These are phyloP conservation scores for Dryomyza anilis DNA, from an alignment of 2,888 invertebrate genomes.

Conservation along the genomic window DNA sequence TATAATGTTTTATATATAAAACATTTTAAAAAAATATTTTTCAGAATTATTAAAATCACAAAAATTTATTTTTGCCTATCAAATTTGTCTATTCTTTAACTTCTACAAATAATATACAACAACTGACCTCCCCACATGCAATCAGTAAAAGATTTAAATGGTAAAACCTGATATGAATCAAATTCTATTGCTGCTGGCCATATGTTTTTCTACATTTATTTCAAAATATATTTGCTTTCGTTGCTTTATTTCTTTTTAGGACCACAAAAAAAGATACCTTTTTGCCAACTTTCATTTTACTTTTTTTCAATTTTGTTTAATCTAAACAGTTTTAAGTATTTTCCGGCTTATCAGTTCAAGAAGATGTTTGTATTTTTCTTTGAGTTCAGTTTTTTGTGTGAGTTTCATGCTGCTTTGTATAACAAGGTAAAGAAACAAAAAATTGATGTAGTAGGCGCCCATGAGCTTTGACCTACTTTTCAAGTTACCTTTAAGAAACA, in stretches of 20 bases:
- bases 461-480: slow-evolving; percentile 12
- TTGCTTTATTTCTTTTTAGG: background rate
- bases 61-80: too few relatives aligned
- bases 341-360: background rate
- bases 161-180: background rate
- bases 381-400: background rate
- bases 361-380: background rate
- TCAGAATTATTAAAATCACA: too few relatives aligned
- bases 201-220: background rate
- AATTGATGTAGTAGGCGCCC: background rate
- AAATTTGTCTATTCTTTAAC: too few relatives aligned
- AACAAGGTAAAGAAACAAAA: background rate
- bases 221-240: background rate
- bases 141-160: background rate
- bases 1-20: too few relatives aligned
- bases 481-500: background rate
- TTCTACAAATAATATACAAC: too few relatives aligned
- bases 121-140: background rate
- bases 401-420: background rate
- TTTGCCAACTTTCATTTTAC: too few relatives aligned
- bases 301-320: too few relatives aligned
- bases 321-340: slow-evolving; percentile 8
- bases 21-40: too few relatives aligned
- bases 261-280: background rate
- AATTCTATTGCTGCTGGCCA: background rate